phyloP scores from a whole-genome alignment of 2,797 vertebrate genomes.

The Malurus leucopterus region DNA sequence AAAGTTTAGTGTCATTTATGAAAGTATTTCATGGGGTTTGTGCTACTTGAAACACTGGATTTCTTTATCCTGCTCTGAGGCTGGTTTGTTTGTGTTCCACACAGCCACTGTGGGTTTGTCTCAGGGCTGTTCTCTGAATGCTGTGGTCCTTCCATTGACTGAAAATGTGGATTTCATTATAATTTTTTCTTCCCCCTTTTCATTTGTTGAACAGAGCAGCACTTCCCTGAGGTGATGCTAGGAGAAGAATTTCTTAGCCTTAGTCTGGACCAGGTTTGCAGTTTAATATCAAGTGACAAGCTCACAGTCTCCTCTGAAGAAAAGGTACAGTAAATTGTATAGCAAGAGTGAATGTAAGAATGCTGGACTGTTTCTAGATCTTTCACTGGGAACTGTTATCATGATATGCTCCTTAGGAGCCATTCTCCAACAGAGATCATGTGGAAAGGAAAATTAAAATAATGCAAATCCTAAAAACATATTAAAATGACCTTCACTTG shows the following conservation, averaged over 20 bases:
- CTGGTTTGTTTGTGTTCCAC: not conserved
- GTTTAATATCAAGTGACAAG: constrained; percentile 93
- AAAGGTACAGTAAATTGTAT: constrained; percentile 79
- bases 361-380: not conserved
- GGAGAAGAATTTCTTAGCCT: constrained; percentile 93
- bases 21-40: not conserved
- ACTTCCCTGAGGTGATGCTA: constrained; percentile 93
- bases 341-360: not conserved
- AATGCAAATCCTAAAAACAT: not conserved
- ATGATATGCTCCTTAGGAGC: not conserved
- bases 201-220: constrained; percentile 87
- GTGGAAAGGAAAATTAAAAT: constrained; percentile 20
- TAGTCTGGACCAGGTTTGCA: constrained; percentile 93
- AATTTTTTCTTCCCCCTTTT: constrained; percentile 60
- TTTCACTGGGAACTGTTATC: not conserved
- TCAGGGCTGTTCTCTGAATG: not conserved
- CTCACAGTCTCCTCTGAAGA: constrained; percentile 94
- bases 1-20: not conserved
- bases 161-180: constrained; percentile 35
- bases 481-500: constrained; percentile 21
- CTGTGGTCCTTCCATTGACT: not conserved
- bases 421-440: not conserved
- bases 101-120: not conserved
- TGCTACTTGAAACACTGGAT: not conserved
- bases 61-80: not conserved